Base-by-base conservation (phyloP, 1,140 invertebrate genomes). In the Penaeus indicus region DNA sequence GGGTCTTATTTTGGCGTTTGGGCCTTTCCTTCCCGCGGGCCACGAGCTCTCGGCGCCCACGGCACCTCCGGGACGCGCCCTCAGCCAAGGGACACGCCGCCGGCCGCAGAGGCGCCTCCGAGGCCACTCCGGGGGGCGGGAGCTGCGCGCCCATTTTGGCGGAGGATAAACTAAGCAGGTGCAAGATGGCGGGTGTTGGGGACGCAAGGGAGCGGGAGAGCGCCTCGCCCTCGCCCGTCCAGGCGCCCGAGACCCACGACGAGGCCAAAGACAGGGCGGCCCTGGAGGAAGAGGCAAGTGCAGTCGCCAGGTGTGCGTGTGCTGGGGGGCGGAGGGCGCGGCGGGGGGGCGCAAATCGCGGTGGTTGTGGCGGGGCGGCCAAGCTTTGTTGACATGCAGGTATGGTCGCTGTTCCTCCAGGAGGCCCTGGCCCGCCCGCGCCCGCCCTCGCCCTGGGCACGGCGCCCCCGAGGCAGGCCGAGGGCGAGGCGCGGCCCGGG, bases 171-270 rank as follows among this genome's bases (percentile, higher is more conserved):
- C 27, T 80, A 80, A 67, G 64, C 83, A 85, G 83, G 83, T 85
- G 67, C 83, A 89, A 89, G 83, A 89, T 89, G 88, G 88, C 88
- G 88, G 88, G 88, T 89, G 75, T 80, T 60, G 88, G 83, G 72
- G 79, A 81, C 25, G 62, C 27, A 16, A 60, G 85, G 79, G 77
- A 85, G 16, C 27, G 69, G 38, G 87, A 79, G 21, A 89, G 82
- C 42, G 67, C 69, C 22, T 85, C 88, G 1, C 88, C 88, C 69
- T 89, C 88, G n/a, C 88, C 88, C 72, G 83, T 85, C 62, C 69
- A 80, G 1, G 69, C 77, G 10, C 88, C 88, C 10, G 88, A 89
- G 8, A 79, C 80, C 32, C 27, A 60, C 19, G 72, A 84, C 11
- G 87, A 64, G 25, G 16, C 19, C 3, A 64, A 63, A 54, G 87